Percentiles rank a stretch among this genome's conserved stretches.
Evolutionary conservation across 2,888 invertebrate genomes (phyloP).

Genomic region (Scaptomyza flava): DNA sequence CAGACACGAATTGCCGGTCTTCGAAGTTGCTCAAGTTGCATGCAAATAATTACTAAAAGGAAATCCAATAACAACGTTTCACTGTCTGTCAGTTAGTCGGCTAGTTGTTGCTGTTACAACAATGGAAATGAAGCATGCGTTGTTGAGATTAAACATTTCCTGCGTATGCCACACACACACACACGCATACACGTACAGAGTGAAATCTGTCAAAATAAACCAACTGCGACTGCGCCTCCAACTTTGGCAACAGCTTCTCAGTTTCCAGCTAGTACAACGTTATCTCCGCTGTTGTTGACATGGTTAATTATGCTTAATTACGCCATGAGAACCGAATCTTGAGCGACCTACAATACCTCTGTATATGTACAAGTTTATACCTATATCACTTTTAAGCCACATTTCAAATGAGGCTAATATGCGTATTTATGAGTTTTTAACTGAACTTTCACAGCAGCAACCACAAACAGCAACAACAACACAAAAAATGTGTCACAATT

Average conservation of each 20-base stretch:
- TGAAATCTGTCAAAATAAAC: slow-evolving; percentile 75
- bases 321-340: slow-evolving; percentile 63
- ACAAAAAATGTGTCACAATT: slow-evolving; percentile 64
- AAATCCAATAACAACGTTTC: slow-evolving; percentile 42
- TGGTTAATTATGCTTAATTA: slow-evolving; percentile 75
- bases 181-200: slow-evolving; percentile 41
- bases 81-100: slow-evolving; percentile 25
- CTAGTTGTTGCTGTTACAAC: slow-evolving; percentile 26
- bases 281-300: slow-evolving; percentile 60
- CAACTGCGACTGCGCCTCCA: slow-evolving; percentile 33
- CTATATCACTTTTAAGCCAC: slow-evolving; percentile 23
- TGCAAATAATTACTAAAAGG: slow-evolving; percentile 80
- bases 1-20: slow-evolving; percentile 40
- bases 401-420: slow-evolving; percentile 77
- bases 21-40: slow-evolving; percentile 65
- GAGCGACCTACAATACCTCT: slow-evolving; percentile 28
- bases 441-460: slow-evolving; percentile 41
- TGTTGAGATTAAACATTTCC: slow-evolving; percentile 67
- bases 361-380: neutral
- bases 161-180: slow-evolving; percentile 46
- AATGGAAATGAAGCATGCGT: slow-evolving; percentile 52
- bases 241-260: slow-evolving; percentile 11
- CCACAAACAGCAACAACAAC: slow-evolving; percentile 3
- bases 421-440: slow-evolving; percentile 69
- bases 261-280: slow-evolving; percentile 9